Evolutionary conservation across 2,797 vertebrate species (phyloP), one percentile per base, ranked within the genome.

Genomic region (Cirrhinus molitorella): DNA sequence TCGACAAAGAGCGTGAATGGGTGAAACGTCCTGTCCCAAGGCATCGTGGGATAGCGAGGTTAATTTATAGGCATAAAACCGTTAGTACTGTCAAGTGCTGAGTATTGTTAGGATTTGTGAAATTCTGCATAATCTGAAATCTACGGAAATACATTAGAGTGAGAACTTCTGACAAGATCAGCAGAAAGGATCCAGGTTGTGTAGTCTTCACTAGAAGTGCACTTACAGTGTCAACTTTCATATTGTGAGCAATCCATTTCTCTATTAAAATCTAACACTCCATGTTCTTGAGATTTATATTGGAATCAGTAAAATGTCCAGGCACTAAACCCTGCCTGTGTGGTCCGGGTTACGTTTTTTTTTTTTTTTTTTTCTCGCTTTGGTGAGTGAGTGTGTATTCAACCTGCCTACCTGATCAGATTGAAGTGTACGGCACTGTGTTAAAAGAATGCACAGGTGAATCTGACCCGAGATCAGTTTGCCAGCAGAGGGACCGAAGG

Each of bases 391-490:
- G 17, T 71, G 74, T 67, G 59, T 45, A 55, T 80, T 83, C 80
- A 77, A 83, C n/a, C 77, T 57, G 72, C 81, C 45, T 79, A 81
- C 74, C 63, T 10, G 88, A 84, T 68, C 86, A 78, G 72, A 76
- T 63, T 80, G 65, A 75, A 57, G 65, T 51, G 55, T 73, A 59
- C 55, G 80, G 81, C 68, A 84, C 77, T 79, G 45, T 71, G 65
- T 63, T 31, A 55, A 80, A 43, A 79, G 78, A 90, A 92, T 91
- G 92, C 90, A 91, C 84, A 89, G 82, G 68, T 23, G 47, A 68
- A 80, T 86, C 89, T 91, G 89, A 89, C 80, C 76, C 77, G 80
- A 86, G 85, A 88, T 83, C 90, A 89, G 92, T 90, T 79, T 72
- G 76, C n/a, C 37, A 85, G 68, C 31, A 59, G 59, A 85, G 76